Base-by-base conservation (phyloP, 2,888 invertebrate genomes). In the Zele albiditarsus region DNA sequence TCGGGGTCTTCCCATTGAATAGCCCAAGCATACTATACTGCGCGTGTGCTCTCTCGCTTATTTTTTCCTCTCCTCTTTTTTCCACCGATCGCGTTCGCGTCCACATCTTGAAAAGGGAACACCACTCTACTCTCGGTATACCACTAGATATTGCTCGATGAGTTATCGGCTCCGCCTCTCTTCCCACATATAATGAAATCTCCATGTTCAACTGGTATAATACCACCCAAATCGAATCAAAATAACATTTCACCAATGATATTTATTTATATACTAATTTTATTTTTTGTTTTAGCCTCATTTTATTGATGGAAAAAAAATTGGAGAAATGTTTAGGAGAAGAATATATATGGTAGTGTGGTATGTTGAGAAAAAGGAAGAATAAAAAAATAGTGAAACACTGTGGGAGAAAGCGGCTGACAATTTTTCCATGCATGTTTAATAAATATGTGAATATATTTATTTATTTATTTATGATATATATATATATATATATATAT, bases 1-100 rank as follows among this genome's bases (percentile, higher is more conserved):
- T 80, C 76, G 57, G 66, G 78, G 81, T 81, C 81, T 82, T 81
- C 82, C 80, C 77, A 81, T 82, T 75, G 66, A 75, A 75, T 75
- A 67, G 60, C 60, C 42, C 53, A 53, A 20, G 53, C n/a, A 53
- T 53, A 42, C 46, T 69, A 68, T 20, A 12, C 25, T 70, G 38
- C 33, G 53, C 53, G 53, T 53, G 53, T 53, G 20, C 53, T 53
- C 53, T 77, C 67, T 73, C 65, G 58, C 31, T 73, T 74, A 38
- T 57, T 74, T 68, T 62, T 20, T 70, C 42, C 46, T 14, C 53
- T 69, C 12, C 31, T 63, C 27, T 23, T 27, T 28, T 70, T 66
- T 73, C 42, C 25, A 68, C 70, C 70, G 31, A 53, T 71, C 49
- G 57, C 42, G 60, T 46, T 71, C 57, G 33, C 68, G 38, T 63